A percentile compares a stretch with the other conserved stretches of the same genome.
Conservation (phyloP, 2,888 invertebrate genomes). For the Coelinius sp. region DNA sequence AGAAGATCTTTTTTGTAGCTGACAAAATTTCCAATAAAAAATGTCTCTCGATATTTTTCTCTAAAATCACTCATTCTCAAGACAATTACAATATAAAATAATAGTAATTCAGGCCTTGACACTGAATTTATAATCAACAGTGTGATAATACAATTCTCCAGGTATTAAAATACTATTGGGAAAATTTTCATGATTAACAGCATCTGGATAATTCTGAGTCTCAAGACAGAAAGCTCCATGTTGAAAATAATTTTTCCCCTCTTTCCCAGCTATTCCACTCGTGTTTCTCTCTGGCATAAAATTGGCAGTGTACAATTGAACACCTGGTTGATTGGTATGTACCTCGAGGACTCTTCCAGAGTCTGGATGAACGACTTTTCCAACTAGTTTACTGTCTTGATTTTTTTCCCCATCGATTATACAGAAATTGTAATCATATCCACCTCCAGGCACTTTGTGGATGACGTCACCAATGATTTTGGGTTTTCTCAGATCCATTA, state of each 20-base stretch:
- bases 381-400: conserved; percentile 74
- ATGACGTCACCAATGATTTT: conserved; percentile 79
- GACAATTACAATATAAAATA: background rate
- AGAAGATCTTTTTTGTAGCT: too few species aligned
- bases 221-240: conserved; percentile 91
- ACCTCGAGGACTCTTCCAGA: conserved; percentile 85
- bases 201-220: conserved; percentile 94
- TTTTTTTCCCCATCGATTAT: conserved; percentile 63
- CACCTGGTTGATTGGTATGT: conserved; percentile 88
- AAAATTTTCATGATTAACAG: conserved; percentile 86
- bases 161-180: conserved; percentile 82
- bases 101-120: conserved; percentile 46
- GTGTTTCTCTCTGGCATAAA: conserved; percentile 76
- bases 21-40: too few species aligned
- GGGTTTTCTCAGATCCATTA: conserved; percentile 82
- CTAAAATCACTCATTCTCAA: background rate
- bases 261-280: conserved; percentile 78
- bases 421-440: conserved; percentile 89
- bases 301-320: conserved; percentile 92
- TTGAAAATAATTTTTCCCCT: conserved; percentile 78
- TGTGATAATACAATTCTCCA: conserved; percentile 80
- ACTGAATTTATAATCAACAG: conserved; percentile 83
- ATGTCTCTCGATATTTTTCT: too few species aligned
- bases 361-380: conserved; percentile 78
- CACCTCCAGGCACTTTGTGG: conserved; percentile 77